Percentiles rank a stretch among this genome's conserved stretches.
Evolutionary conservation across 2,888 invertebrate genomes (phyloP).

Genomic region (Argyresthia goedartella): DNA sequence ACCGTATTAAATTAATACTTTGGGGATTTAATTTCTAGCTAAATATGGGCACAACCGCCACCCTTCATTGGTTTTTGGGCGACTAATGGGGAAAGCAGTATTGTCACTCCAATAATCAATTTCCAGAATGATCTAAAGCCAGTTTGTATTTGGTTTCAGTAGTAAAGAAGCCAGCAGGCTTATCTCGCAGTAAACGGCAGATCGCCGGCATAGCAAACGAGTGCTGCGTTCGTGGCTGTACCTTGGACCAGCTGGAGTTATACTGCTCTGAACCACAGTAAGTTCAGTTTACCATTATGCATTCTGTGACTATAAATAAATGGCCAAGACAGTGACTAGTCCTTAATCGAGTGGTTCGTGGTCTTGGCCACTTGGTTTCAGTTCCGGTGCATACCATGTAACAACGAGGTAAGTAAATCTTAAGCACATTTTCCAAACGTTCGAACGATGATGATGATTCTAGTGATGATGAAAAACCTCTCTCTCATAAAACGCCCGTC

Average conservation of each 20-base stretch:
- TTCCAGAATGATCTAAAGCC: not conserved
- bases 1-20: too few species aligned
- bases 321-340: too few species aligned
- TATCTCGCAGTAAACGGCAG: constrained; percentile 40
- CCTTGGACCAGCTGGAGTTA: constrained; percentile 47
- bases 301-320: not conserved
- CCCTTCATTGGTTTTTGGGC: not conserved
- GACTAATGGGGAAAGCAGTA: not conserved
- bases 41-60: too few species aligned
- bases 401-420: too few species aligned
- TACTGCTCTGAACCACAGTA: constrained; percentile 39
- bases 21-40: too few species aligned
- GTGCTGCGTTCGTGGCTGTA: constrained; percentile 54
- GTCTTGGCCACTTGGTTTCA: too few species aligned
- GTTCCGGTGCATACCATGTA: too few species aligned
- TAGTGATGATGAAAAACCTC: too few species aligned
- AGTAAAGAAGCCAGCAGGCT: constrained; percentile 46
- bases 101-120: constrained; percentile 1
- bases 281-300: not conserved
- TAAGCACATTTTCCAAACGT: too few species aligned
- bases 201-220: constrained; percentile 50
- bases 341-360: too few species aligned
- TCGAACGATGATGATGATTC: too few species aligned
- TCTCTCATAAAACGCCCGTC: too few species aligned
- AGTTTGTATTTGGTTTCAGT: constrained; percentile 26